phyloP scores from a whole-genome alignment of 1,140 invertebrate genomes.

The Apis mellifera region DNA sequence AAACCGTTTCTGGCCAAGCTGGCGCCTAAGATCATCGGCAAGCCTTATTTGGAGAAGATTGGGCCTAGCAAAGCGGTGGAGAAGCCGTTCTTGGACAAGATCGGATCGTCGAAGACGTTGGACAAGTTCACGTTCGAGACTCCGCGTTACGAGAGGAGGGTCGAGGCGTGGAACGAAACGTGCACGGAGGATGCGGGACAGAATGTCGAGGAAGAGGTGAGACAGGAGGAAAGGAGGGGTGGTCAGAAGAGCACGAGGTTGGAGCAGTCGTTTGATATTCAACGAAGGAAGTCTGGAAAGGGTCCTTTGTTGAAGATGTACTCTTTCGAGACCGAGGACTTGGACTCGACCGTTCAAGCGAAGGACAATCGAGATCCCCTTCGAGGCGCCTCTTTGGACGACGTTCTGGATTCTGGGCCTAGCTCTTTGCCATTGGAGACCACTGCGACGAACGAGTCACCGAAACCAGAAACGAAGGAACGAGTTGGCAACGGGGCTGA shows the following conservation, averaged over 20 bases:
- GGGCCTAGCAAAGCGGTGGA: slow-evolving; percentile 76
- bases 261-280: slow-evolving; percentile 17
- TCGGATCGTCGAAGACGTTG: slow-evolving; percentile 75
- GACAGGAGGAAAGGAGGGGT: background rate
- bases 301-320: slow-evolving; percentile 77
- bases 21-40: slow-evolving; percentile 74
- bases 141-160: slow-evolving; percentile 28
- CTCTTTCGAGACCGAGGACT: slow-evolving; percentile 78
- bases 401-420: slow-evolving; percentile 72
- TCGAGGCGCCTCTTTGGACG: slow-evolving; percentile 72
- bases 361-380: slow-evolving; percentile 67
- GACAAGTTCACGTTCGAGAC: slow-evolving; percentile 76
- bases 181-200: background rate
- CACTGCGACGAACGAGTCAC: slow-evolving; percentile 35
- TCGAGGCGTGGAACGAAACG: background rate
- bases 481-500: slow-evolving; percentile 58
- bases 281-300: slow-evolving; percentile 72
- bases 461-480: slow-evolving; percentile 39
- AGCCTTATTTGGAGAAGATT: slow-evolving; percentile 78
- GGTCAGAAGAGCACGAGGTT: background rate
- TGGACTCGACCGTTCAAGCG: slow-evolving; percentile 57
- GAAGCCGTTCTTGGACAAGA: slow-evolving; percentile 76
- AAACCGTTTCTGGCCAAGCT: slow-evolving; percentile 74
- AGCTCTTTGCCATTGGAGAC: slow-evolving; percentile 71
- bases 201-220: background rate